phyloP scores from a whole-genome alignment of 2,888 invertebrate genomes.

The Mimumesa dahlbomi region DNA sequence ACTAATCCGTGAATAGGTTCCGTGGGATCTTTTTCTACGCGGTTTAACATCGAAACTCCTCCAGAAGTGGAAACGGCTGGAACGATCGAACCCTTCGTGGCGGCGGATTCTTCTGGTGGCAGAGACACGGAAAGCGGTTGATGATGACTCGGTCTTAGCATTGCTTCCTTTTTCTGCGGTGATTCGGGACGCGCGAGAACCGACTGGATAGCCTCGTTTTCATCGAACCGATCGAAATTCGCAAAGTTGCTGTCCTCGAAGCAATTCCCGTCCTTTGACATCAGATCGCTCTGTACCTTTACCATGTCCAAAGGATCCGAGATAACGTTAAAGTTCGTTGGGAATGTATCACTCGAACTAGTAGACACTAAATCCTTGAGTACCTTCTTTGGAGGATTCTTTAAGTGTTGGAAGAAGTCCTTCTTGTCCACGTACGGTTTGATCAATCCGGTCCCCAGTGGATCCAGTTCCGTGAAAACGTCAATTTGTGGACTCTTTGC shows the following conservation, averaged over 20 bases:
- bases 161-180: slow-evolving; percentile 66
- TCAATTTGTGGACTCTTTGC: slow-evolving; percentile 82
- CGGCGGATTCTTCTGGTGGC: slow-evolving; percentile 84
- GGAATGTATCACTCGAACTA: slow-evolving; percentile 74
- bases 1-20: slow-evolving; percentile 71
- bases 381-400: slow-evolving; percentile 96
- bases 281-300: slow-evolving; percentile 58
- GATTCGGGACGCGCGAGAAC: slow-evolving; percentile 82
- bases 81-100: slow-evolving; percentile 65
- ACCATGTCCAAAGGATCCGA: slow-evolving; percentile 67
- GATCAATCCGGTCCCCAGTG: slow-evolving; percentile 94
- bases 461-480: slow-evolving; percentile 96
- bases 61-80: slow-evolving; percentile 18
- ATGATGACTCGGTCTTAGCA: slow-evolving; percentile 76
- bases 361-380: slow-evolving; percentile 89
- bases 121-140: slow-evolving; percentile 86
- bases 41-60: too few relatives aligned
- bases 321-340: slow-evolving; percentile 73
- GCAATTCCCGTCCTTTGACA: slow-evolving; percentile 84
- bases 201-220: slow-evolving; percentile 69
- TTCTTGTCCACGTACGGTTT: slow-evolving; percentile 97
- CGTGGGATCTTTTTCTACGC: slow-evolving; percentile 56
- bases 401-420: slow-evolving; percentile 97
- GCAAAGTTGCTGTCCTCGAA: slow-evolving; percentile 82
- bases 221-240: slow-evolving; percentile 72